Base-by-base conservation (phyloP, 2,797 vertebrate species). In the Pipistrellus nathusii region DNA sequence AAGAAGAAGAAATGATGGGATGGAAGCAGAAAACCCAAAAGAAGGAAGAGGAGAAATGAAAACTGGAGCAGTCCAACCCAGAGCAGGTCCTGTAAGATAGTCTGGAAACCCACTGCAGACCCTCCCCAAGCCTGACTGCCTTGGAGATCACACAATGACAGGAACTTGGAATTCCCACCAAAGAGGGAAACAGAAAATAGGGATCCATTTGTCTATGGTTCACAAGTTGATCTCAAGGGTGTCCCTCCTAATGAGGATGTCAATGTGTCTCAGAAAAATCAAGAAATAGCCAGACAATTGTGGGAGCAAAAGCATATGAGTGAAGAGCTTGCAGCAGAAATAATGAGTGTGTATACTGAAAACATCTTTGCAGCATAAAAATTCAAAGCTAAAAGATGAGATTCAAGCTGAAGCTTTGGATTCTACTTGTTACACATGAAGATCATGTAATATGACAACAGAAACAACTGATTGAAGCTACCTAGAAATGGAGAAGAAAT, bases 131-230 rank as follows among this genome's bases (percentile, higher is more conserved):
- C 2, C 17, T 30, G 13, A 7, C 0, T 0, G 4, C 41, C 41
- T 48, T 0, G 3, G n/a, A 2, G 46, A 25, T 13, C 9, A 0
- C 5, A 0, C 4, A 20, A 46, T 1, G 35, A 9, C 0, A 6
- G 20, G 46, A 15, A 7, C 41, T 18, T 5, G 5, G 51, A 44
- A 0, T 1, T 14, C 2, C 27, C 35, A 35, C 46, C 13, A 21
- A 11, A 38, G 46, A 69, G 44, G 25, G 48, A 38, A 12, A 38
- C 38, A 4, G 32, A 32, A 44, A n/a, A 10, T 1, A 32, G 14
- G 11, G 9, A n/a, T 32, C 1, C 0, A 1, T 10, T 27, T 6
- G 0, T 11, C 5, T 20, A 5, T 8, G 6, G 4, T 5, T 21
- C 27, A 20, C 41, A 51, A 2, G n/a, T 10, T 21, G 72, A 53